A percentile compares a stretch with the other conserved stretches of the same genome.
phyloP scores from a whole-genome alignment of 2,797 vertebrate genomes.

The Diglossa cyanea region DNA sequence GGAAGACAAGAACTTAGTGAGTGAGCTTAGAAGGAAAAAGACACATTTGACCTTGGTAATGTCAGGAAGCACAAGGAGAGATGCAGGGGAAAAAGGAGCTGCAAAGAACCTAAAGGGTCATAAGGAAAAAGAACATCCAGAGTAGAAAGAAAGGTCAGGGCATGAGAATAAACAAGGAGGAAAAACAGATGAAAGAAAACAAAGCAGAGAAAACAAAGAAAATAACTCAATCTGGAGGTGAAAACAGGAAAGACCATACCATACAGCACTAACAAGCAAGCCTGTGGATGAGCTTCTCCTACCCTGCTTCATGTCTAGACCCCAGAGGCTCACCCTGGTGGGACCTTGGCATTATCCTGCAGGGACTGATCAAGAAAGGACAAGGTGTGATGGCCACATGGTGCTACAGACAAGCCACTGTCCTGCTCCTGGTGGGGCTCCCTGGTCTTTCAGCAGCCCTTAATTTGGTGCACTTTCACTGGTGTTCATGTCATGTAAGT shows the following conservation, averaged over 20 bases:
- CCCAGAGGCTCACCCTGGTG: not conserved
- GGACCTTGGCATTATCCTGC: not conserved
- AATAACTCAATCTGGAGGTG: not conserved
- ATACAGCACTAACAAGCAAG: not conserved
- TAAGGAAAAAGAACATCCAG: not conserved
- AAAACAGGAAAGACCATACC: not conserved
- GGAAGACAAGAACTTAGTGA: not conserved
- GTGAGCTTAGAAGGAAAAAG: not conserved
- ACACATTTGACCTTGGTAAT: accelerated
- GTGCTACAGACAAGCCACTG: not conserved
- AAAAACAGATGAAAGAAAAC: conserved; percentile 14
- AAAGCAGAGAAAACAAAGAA: not conserved
- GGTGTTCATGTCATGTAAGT: not conserved
- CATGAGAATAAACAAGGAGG: not conserved
- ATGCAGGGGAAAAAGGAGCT: not conserved
- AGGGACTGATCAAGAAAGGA: not conserved
- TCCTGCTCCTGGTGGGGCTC: not conserved
- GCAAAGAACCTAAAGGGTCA: not conserved
- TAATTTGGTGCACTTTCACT: not conserved
- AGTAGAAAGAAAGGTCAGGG: not conserved
- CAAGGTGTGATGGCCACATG: accelerated
- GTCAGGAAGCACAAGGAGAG: not conserved
- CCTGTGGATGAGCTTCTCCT: not conserved
- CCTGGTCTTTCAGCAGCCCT: not conserved
- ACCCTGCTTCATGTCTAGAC: not conserved